Evolutionary conservation across 2,888 invertebrate genomes (phyloP).

Genomic region (Tachina grossa): DNA sequence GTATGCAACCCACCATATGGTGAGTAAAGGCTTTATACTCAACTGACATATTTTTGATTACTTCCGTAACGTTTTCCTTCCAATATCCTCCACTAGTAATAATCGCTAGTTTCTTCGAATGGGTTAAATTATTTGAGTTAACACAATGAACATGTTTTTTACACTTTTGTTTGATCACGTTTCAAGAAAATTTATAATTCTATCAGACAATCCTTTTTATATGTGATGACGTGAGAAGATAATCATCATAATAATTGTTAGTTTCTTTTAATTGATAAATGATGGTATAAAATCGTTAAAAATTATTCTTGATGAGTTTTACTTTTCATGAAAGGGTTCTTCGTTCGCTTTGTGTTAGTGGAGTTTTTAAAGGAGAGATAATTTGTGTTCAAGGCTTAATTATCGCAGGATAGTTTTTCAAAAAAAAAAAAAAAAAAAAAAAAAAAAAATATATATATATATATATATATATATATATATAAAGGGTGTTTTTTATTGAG

Average conservation of each 20-base stretch:
- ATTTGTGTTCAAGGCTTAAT: conserved; percentile 47
- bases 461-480: too few relatives aligned
- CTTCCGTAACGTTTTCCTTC: conserved; percentile 28
- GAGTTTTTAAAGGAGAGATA: conserved; percentile 16
- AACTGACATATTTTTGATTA: conserved; percentile 64
- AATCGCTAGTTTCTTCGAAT: conserved; percentile 18
- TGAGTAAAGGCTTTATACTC: conserved; percentile 21
- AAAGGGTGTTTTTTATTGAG: too few relatives aligned
- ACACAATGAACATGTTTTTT: conserved; percentile 41
- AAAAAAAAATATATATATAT: too few relatives aligned
- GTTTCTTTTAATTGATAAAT: conserved; percentile 61
- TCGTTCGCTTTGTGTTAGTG: background rate
- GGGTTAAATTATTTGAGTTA: conserved; percentile 42
- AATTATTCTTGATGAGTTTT: background rate
- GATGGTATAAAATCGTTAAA: conserved; percentile 30
- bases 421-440: too few relatives aligned
- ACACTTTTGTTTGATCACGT: conserved; percentile 29
- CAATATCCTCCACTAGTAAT: background rate
- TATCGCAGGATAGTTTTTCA: background rate
- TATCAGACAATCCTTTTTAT: conserved; percentile 1
- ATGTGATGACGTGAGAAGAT: conserved; percentile 66
- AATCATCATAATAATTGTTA: conserved; percentile 56
- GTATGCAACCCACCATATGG: conserved; percentile 49
- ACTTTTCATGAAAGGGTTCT: conserved; percentile 38
- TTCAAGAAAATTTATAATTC: conserved; percentile 39